Conservation (phyloP, 2,888 invertebrate genomes). For the Drosophila emarginata region DNA sequence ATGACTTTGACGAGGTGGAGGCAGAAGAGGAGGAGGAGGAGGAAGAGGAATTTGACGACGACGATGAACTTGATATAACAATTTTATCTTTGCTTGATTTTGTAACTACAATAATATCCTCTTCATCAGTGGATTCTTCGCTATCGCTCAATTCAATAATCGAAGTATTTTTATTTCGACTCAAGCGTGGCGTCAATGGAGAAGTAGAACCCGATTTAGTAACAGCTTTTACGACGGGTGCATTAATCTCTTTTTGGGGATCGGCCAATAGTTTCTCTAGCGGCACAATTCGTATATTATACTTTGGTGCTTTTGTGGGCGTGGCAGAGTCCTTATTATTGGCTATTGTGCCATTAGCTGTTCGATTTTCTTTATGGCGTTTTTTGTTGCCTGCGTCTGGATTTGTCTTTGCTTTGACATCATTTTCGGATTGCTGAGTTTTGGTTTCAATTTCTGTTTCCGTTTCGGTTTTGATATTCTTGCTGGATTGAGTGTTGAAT, state of each 20-base stretch:
- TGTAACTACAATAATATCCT: not conserved
- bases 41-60: not conserved
- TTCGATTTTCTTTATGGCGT: slow-evolving; percentile 1
- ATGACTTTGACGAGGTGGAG: not conserved
- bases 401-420: not conserved
- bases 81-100: not conserved
- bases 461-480: not conserved
- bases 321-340: slow-evolving; percentile 15
- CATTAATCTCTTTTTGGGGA: slow-evolving; percentile 37
- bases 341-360: slow-evolving; percentile 16
- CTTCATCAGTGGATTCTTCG: slow-evolving; percentile 36
- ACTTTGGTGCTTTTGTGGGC: slow-evolving; percentile 27
- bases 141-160: slow-evolving; percentile 72
- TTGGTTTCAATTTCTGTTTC: slow-evolving; percentile 3
- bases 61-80: not conserved
- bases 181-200: slow-evolving; percentile 31
- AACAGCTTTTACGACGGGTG: not conserved
- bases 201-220: not conserved
- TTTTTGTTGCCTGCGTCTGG: not conserved
- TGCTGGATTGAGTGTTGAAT: slow-evolving; percentile 38
- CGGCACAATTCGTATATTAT: slow-evolving; percentile 78
- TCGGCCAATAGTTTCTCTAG: slow-evolving; percentile 74
- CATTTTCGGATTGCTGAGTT: not conserved
- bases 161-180: slow-evolving; percentile 55
- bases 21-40: not conserved